A percentile compares a stretch with the other conserved stretches of the same genome.
Conservation (phyloP, 1,140 invertebrate genomes). For the Drepana arcuata region DNA sequence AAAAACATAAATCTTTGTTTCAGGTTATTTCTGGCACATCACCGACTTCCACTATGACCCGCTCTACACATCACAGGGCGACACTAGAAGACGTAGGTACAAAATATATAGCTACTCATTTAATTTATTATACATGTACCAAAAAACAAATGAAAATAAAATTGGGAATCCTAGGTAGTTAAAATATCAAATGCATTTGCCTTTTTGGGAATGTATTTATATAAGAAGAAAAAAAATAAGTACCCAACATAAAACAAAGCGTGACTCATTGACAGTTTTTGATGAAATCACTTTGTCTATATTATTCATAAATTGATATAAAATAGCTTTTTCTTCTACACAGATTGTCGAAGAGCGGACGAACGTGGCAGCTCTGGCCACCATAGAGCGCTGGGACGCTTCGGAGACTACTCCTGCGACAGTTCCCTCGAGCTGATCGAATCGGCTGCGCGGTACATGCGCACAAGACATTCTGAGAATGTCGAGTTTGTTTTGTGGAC, state of each 20-base stretch:
- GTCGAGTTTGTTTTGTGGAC: constrained; percentile 95
- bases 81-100: constrained; percentile 80
- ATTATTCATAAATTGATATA: too few relatives aligned
- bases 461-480: constrained; percentile 81
- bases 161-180: not conserved
- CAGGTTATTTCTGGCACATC: constrained; percentile 94
- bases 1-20: constrained; percentile 62
- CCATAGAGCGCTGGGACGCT: constrained; percentile 64
- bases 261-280: too few relatives aligned
- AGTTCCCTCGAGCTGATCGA: constrained; percentile 88
- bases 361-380: constrained; percentile 62
- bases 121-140: not conserved
- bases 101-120: constrained; percentile 16
- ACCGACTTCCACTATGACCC: constrained; percentile 92
- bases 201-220: not conserved
- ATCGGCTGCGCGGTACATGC: constrained; percentile 88
- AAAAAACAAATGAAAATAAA: not conserved
- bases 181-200: not conserved
- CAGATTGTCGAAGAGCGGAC: constrained; percentile 61
- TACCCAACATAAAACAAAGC: not conserved
- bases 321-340: constrained; percentile 6
- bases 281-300: too few relatives aligned
- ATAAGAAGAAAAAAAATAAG: not conserved
- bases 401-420: constrained; percentile 90
- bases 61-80: constrained; percentile 81